phyloP scores from a whole-genome alignment of 1,140 invertebrate genomes.

The Conus betulinus region DNA sequence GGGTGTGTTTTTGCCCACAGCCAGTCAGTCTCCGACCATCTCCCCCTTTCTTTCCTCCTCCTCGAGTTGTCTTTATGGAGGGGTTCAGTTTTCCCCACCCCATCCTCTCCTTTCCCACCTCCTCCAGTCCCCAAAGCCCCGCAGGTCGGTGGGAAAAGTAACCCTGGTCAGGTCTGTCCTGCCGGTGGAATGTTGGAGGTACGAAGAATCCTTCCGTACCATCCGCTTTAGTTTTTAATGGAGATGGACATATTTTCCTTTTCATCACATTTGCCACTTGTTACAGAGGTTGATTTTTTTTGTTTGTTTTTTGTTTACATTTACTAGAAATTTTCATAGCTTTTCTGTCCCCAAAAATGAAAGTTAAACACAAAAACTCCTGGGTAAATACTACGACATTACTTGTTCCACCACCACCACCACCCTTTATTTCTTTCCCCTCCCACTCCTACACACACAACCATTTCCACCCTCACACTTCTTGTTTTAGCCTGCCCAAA shows the following conservation, averaged over 20 bases:
- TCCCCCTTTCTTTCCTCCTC: not conserved
- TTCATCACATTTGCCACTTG: too few relatives aligned
- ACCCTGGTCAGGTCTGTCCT: too few relatives aligned
- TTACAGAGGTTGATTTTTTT: too few relatives aligned
- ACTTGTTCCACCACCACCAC: not conserved
- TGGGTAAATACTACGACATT: not conserved
- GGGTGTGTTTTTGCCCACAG: not conserved
- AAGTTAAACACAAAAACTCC: not conserved
- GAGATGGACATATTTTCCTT: too few relatives aligned
- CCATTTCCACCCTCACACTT: not conserved
- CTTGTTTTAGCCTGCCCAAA: not conserved
- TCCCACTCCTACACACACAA: not conserved
- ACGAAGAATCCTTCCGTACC: too few relatives aligned
- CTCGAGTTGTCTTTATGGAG: not conserved
- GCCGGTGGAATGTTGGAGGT: too few relatives aligned
- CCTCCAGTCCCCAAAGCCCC: constrained; percentile 1
- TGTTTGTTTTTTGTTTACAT: too few relatives aligned
- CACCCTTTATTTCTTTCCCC: not conserved
- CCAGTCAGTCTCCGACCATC: constrained; percentile 20
- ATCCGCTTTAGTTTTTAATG: too few relatives aligned
- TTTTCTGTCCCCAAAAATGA: not conserved
- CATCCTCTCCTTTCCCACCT: not conserved
- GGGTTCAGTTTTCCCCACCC: not conserved
- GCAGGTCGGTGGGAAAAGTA: not conserved
- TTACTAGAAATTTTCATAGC: too few relatives aligned